Percentiles rank a stretch among this genome's conserved stretches.
These are phyloP conservation scores for Drosophila nebulosa DNA, from an alignment of 1,140 invertebrate species.

Conservation along the genomic window DNA sequence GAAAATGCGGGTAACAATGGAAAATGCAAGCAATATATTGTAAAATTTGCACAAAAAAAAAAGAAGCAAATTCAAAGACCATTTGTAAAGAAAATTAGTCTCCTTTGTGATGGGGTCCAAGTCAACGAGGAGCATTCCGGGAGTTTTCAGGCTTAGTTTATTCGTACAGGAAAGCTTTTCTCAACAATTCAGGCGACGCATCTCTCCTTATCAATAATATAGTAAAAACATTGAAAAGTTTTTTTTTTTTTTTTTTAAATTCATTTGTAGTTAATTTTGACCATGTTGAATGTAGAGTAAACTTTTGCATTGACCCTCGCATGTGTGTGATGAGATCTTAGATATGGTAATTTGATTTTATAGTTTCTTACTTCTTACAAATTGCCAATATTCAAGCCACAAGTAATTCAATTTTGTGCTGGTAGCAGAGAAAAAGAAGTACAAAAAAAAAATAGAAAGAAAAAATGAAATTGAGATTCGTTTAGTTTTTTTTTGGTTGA, in stretches of 20 bases:
- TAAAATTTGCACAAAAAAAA: slow-evolving; percentile 6
- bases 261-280: too few species aligned
- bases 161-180: too few species aligned
- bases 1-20: slow-evolving; percentile 43
- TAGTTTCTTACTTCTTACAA: slow-evolving; percentile 5
- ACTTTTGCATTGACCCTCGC: neutral
- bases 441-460: neutral
- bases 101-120: neutral
- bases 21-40: neutral
- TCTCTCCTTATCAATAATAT: too few species aligned
- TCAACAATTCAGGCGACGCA: too few species aligned
- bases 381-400: slow-evolving; percentile 22
- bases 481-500: neutral
- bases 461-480: slow-evolving; percentile 1
- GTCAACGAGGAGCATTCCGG: neutral
- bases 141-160: neutral
- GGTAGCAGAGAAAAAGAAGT: slow-evolving; percentile 5
- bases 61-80: neutral
- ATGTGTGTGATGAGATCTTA: slow-evolving; percentile 2
- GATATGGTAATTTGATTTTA: slow-evolving; percentile 27
- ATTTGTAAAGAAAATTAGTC: slow-evolving; percentile 9
- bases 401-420: slow-evolving; percentile 14
- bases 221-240: too few species aligned
- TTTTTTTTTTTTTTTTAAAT: too few species aligned
- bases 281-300: too few species aligned